Evolutionary conservation across 2,797 vertebrate genomes (phyloP).

Genomic region (Eleutherodactylus coqui): DNA sequence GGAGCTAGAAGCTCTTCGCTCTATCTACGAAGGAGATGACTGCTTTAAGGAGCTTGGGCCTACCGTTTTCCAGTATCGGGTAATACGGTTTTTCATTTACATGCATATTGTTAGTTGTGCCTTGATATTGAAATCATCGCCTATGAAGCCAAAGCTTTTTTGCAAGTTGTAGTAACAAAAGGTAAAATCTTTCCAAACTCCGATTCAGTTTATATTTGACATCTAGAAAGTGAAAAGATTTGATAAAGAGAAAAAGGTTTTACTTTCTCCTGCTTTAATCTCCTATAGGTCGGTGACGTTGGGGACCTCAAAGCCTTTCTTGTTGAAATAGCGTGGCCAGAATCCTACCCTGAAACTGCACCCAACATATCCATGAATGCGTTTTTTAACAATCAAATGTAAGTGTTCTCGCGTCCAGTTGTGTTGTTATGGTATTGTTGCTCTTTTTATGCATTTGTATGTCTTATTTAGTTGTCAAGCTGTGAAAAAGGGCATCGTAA

Average conservation of each 20-base stretch:
- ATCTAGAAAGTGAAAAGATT: not conserved
- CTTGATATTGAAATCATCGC: not conserved
- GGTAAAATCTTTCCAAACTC: not conserved
- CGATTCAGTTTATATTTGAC: not conserved
- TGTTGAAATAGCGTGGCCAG: constrained; percentile 91
- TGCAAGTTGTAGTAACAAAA: not conserved
- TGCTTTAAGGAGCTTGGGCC: constrained; percentile 92
- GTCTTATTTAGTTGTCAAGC: constrained; percentile 72
- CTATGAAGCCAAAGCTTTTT: not conserved
- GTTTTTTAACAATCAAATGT: constrained; percentile 98
- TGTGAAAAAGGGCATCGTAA: constrained; percentile 86
- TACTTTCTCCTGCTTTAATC: not conserved
- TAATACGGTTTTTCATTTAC: constrained; percentile 70
- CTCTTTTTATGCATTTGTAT: constrained; percentile 11
- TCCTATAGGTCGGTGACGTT: constrained; percentile 86
- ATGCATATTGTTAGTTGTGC: not conserved
- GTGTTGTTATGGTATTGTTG: constrained; percentile 11
- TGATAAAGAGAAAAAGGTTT: not conserved
- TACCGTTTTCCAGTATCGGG: constrained; percentile 92
- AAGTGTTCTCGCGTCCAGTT: constrained; percentile 66
- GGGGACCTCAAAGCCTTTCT: constrained; percentile 92
- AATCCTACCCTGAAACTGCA: constrained; percentile 89
- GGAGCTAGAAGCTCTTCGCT: constrained; percentile 95
- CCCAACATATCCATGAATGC: constrained; percentile 90
- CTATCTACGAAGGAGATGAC: constrained; percentile 95